Base-by-base conservation (phyloP, 2,113 vertebrate genomes). In the Saguinus imperator region DNA sequence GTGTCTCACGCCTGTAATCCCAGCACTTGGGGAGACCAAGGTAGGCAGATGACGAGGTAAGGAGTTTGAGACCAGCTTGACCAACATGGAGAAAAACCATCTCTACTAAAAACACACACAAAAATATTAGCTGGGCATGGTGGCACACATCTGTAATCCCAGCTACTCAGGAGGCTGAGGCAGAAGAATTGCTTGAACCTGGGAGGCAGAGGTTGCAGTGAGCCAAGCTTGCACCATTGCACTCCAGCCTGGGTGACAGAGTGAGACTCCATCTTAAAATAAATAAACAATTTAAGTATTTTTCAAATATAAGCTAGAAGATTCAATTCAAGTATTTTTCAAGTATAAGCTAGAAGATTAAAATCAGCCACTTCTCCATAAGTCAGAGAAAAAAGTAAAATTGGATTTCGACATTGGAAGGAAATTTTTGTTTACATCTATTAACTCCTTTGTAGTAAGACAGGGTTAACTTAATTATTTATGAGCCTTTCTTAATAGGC, bases 401-500 rank as follows among this genome's bases (percentile, higher is more conserved):
- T 29, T 68, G 14, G 4, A 93, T 91, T 94, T 96, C 21, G 84
- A 52, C 7, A 80, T 91, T 72, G 76, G 29, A 84, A 76, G 9
- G 37, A 84, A 73, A 50, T 95, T 25, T 91, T 85, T 13, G 52
- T 90, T 92, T 92, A 52, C 87, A 91, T 73, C 27, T 89, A 8
- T 45, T 92, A 76, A 84, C 11, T 89, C 35, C 35, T 86, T 94
- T 94, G 50, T 89, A 77, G 50, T 58, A 79, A 94, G 66, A 13
- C 6, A 48, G 50, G 7, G 25, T 50, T 94, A 81, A 68, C 45
- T 94, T 94, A 96, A 88, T 97, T 96, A 97, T 96, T 97, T 88
- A 89, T 92, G 52, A 96, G 7, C 2, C 29, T 95, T 82, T 94
- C 68, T 91, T 91, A 96, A 93, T 88, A 96, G 95, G 29, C 10